A percentile compares a stretch with the other conserved stretches of the same genome.
phyloP scores from a whole-genome alignment of 2,113 vertebrate genomes.

The Azemiops feae region DNA sequence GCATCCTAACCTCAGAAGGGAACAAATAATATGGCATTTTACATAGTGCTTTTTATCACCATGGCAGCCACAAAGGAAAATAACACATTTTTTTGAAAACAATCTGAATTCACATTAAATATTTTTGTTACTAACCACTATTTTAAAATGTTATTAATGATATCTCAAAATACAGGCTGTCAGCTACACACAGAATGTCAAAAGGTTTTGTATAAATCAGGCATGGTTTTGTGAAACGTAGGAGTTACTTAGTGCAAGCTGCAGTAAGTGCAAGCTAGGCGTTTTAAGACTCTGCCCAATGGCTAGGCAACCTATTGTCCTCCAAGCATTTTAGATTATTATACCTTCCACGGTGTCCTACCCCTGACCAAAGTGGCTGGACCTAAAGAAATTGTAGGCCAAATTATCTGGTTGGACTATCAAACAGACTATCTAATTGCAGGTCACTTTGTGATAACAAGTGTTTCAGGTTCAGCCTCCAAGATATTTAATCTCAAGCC shows the following conservation, averaged over 20 bases:
- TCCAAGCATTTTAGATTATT: neutral
- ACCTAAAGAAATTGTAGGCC: neutral
- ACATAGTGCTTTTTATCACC: slow-evolving; percentile 7
- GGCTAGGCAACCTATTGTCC: neutral
- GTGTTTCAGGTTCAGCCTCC: neutral
- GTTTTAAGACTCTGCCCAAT: neutral
- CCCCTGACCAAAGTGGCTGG: neutral
- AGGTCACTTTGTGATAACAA: neutral
- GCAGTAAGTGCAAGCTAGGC: neutral
- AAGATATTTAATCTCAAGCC: neutral
- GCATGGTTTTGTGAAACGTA: neutral
- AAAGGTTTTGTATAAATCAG: neutral
- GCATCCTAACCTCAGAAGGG: neutral
- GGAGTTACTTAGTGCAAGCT: neutral
- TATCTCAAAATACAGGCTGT: slow-evolving; percentile 9
- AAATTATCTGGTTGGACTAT: neutral
- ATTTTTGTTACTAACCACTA: slow-evolving; percentile 20
- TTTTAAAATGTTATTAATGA: slow-evolving; percentile 7
- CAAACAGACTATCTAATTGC: neutral
- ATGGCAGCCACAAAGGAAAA: slow-evolving; percentile 12
- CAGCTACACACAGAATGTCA: slow-evolving; percentile 1
- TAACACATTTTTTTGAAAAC: slow-evolving; percentile 13
- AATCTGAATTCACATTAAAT: slow-evolving; percentile 22
- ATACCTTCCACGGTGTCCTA: neutral
- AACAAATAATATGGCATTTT: slow-evolving; percentile 8